Evolutionary conservation across 2,113 vertebrate genomes (phyloP).

Genomic region (Muntiacus reevesi): DNA sequence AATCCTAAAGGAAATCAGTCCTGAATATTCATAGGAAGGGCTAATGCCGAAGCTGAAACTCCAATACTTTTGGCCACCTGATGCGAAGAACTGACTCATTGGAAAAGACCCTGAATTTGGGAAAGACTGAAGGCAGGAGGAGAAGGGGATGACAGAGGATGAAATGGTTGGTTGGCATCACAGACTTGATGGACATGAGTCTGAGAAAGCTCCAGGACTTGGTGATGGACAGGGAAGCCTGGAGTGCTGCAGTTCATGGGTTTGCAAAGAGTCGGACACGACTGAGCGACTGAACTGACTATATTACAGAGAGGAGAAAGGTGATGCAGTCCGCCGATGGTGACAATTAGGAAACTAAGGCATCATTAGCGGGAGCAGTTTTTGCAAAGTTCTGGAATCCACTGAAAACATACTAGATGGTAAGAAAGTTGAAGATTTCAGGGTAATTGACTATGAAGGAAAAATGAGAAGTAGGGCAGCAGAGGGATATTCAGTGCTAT

Average conservation of each 20-base stretch:
- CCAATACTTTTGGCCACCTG: not conserved
- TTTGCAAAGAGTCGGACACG: not conserved
- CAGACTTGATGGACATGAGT: not conserved
- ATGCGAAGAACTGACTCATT: not conserved
- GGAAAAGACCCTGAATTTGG: not conserved
- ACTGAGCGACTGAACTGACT: not conserved
- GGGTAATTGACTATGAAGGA: not conserved
- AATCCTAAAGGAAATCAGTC: not conserved
- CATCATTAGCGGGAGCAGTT: not conserved
- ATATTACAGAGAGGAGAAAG: not conserved
- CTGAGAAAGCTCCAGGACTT: not conserved
- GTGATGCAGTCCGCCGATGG: accelerated
- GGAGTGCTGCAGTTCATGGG: not conserved
- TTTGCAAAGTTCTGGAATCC: not conserved
- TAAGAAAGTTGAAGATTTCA: not conserved
- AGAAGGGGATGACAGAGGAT: not conserved
- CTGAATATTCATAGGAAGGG: not conserved
- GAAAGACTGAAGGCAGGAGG: not conserved
- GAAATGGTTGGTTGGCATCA: not conserved
- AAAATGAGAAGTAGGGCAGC: not conserved
- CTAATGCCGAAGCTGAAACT: not conserved
- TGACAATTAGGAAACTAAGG: not conserved
- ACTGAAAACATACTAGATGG: not conserved
- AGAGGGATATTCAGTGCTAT: not conserved
- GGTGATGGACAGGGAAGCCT: not conserved